Evolutionary conservation across 2,888 invertebrate genomes (phyloP).

Genomic region (Dryococelus australis): DNA sequence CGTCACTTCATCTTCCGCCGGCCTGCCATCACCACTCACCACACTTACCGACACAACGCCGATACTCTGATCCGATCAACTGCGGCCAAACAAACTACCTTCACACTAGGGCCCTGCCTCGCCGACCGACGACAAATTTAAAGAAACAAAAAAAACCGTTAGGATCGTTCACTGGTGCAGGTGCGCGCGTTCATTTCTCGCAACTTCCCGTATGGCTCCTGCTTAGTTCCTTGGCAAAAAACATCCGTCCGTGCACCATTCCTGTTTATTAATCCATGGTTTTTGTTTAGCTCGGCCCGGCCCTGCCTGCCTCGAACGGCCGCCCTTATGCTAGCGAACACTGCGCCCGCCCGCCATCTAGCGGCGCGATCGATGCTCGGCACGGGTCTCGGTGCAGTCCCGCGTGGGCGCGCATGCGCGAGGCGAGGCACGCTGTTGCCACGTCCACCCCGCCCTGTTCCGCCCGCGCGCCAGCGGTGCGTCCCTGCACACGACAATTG

Average conservation of each 20-base stretch:
- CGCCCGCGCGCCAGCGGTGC: background rate
- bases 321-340: conserved; percentile 24
- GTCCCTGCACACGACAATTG: background rate
- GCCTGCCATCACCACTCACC: background rate
- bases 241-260: conserved; percentile 11
- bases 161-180: background rate
- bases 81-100: conserved; percentile 18
- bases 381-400: conserved; percentile 33
- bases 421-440: background rate
- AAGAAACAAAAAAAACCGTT: conserved; percentile 26
- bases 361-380: conserved; percentile 51
- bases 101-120: background rate
- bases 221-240: background rate
- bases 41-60: background rate
- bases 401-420: background rate
- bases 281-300: conserved; percentile 12
- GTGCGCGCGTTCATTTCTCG: background rate
- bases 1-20: conserved; percentile 26
- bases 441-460: conserved; percentile 16
- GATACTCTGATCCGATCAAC: background rate
- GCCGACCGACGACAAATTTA: background rate
- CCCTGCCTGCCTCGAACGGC: conserved; percentile 47
- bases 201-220: background rate
- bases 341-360: conserved; percentile 53
- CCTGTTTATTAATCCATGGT: background rate